phyloP scores from a whole-genome alignment of 2,888 invertebrate species.

The Blomia tropicalis region DNA sequence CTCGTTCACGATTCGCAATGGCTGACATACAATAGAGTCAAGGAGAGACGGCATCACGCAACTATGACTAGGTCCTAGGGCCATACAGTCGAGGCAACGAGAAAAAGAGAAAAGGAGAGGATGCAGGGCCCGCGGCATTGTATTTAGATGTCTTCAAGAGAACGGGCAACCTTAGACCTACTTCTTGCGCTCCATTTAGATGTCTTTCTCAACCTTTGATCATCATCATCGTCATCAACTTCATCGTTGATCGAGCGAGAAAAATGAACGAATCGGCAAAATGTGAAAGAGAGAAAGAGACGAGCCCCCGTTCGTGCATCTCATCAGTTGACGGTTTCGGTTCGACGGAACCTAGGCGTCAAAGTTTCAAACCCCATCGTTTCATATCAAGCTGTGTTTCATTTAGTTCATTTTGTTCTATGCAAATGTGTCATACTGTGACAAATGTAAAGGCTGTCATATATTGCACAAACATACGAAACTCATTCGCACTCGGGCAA shows the following conservation, averaged over 20 bases:
- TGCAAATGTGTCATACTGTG: constrained; percentile 8
- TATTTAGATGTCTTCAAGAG: neutral
- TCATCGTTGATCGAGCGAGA: neutral
- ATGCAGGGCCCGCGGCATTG: constrained; percentile 1
- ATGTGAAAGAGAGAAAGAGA: too few species aligned
- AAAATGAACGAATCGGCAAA: too few species aligned
- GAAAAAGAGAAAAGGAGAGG: neutral
- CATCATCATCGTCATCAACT: neutral
- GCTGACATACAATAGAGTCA: neutral
- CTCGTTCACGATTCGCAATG: neutral
- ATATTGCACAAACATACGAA: neutral
- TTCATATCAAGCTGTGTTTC: neutral
- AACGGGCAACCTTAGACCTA: constrained; percentile 5
- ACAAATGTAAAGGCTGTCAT: neutral
- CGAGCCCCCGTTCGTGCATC: too few species aligned
- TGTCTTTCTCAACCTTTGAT: neutral
- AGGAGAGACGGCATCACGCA: too few species aligned
- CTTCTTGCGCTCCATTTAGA: constrained; percentile 10
- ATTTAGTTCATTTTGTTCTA: constrained; percentile 1
- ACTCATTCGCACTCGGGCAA: too few species aligned
- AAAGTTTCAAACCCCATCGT: neutral
- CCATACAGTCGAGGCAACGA: too few species aligned
- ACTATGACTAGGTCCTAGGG: too few species aligned
- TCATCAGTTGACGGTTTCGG: too few species aligned
- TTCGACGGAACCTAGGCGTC: too few species aligned